Conservation (phyloP, 2,888 invertebrate genomes). For the Petrophora chlorosata region DNA sequence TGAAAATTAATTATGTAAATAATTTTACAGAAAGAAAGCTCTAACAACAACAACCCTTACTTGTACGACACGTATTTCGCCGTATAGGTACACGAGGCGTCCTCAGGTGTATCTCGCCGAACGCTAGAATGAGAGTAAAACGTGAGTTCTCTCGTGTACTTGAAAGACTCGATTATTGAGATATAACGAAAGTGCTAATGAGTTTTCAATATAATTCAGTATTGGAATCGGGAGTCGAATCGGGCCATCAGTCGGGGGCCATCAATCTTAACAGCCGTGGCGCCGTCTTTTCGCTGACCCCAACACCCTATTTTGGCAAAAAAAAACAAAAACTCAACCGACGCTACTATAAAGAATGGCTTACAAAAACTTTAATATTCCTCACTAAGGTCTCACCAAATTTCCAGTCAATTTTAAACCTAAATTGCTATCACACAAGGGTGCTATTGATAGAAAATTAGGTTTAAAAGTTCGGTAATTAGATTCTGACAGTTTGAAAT, state of each 20-base stretch:
- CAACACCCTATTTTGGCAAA: conserved; percentile 68
- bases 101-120: too few relatives aligned
- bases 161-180: conserved; percentile 32
- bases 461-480: conserved; percentile 64
- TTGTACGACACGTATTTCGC: too few relatives aligned
- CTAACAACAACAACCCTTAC: too few relatives aligned
- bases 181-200: conserved; percentile 53
- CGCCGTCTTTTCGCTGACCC: conserved; percentile 72
- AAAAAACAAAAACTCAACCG: conserved; percentile 55
- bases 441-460: conserved; percentile 32
- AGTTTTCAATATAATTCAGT: conserved; percentile 56
- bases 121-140: too few relatives aligned
- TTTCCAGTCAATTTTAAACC: conserved; percentile 39
- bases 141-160: too few relatives aligned
- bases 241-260: too few relatives aligned
- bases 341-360: conserved; percentile 73
- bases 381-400: conserved; percentile 29
- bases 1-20: too few relatives aligned
- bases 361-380: conserved; percentile 64
- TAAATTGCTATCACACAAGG: conserved; percentile 40
- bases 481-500: conserved; percentile 79
- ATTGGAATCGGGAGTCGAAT: conserved; percentile 55
- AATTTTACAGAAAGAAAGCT: too few relatives aligned
- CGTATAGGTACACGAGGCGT: too few relatives aligned
- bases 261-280: conserved; percentile 71